Conservation (phyloP, 2,888 invertebrate genomes). For the Hirudinaria manillensis region DNA sequence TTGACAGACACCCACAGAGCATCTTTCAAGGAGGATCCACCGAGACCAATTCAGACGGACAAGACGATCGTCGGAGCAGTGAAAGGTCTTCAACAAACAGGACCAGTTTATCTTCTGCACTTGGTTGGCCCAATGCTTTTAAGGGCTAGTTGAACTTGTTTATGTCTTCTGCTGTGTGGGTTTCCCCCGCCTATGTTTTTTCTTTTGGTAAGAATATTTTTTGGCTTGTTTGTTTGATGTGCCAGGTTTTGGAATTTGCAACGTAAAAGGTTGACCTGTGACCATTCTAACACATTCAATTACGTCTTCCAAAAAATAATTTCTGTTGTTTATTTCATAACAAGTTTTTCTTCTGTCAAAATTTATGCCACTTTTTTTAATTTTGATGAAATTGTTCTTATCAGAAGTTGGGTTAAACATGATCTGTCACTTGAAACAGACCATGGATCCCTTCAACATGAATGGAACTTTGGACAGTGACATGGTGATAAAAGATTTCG, state of each 20-base stretch:
- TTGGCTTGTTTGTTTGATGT: too few relatives aligned
- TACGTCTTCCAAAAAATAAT: too few relatives aligned
- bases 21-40: neutral
- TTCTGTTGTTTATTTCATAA: too few relatives aligned
- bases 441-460: constrained; percentile 27
- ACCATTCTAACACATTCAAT: too few relatives aligned
- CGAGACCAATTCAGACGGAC: neutral
- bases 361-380: too few relatives aligned
- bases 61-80: neutral
- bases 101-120: constrained; percentile 12
- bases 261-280: too few relatives aligned
- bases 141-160: neutral
- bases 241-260: too few relatives aligned
- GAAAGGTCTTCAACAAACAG: neutral
- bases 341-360: too few relatives aligned
- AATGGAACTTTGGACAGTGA: neutral
- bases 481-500: neutral
- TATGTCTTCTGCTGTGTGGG: too few relatives aligned
- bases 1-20: neutral
- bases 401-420: constrained; percentile 30
- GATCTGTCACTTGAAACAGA: constrained; percentile 27
- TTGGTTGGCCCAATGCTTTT: constrained; percentile 23
- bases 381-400: too few relatives aligned
- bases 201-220: too few relatives aligned
- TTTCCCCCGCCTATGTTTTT: too few relatives aligned